A percentile compares a stretch with the other conserved stretches of the same genome.
These are phyloP conservation scores for Tympanoctomys barrerae DNA, from an alignment of 2,797 vertebrate genomes.

Conservation along the genomic window DNA sequence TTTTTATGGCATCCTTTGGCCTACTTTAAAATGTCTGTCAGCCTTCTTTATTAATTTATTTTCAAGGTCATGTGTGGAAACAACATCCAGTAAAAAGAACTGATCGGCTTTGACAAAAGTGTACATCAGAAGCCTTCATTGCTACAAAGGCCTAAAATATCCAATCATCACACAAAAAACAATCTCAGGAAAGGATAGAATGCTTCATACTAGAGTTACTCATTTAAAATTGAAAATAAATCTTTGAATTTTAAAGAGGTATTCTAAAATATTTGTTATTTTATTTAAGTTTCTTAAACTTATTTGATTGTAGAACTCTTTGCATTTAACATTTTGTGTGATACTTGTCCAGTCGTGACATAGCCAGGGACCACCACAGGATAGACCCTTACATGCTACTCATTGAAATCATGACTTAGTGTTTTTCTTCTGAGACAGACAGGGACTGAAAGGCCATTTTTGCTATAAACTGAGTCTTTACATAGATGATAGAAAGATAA, in stretches of 20 bases:
- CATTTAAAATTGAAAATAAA: slow-evolving; percentile 31
- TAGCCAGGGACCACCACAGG: background rate
- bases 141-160: slow-evolving; percentile 4
- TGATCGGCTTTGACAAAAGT: slow-evolving; percentile 38
- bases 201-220: background rate
- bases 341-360: background rate
- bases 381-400: background rate
- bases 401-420: background rate
- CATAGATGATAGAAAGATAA: background rate
- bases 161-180: background rate
- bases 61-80: slow-evolving; percentile 46
- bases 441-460: background rate
- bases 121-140: background rate
- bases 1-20: slow-evolving; percentile 48
- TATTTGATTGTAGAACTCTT: background rate
- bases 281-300: slow-evolving; percentile 11
- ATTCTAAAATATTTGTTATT: background rate
- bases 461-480: background rate
- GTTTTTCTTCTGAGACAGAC: background rate
- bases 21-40: slow-evolving; percentile 64
- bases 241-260: background rate
- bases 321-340: background rate
- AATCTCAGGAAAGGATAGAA: background rate
- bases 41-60: slow-evolving; percentile 60
- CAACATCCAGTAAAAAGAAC: background rate